Evolutionary conservation across 2,888 invertebrate genomes (phyloP).

Genomic region (Megastigmus dorsalis): DNA sequence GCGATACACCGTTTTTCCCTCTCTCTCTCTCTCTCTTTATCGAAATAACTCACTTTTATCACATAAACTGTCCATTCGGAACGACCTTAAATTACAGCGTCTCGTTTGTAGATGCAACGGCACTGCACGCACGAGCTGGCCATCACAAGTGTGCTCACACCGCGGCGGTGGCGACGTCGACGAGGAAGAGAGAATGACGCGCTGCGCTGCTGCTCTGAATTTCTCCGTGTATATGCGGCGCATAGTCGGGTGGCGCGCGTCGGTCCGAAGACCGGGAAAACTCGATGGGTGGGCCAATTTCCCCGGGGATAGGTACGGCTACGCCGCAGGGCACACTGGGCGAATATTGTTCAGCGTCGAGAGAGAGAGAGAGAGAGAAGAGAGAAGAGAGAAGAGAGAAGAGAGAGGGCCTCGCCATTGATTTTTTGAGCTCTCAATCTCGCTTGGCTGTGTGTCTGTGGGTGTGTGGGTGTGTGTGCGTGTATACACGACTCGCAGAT

Average conservation of each 20-base stretch:
- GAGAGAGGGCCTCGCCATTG: slow-evolving; percentile 16
- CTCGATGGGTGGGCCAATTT: slow-evolving; percentile 47
- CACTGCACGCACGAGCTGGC: not conserved
- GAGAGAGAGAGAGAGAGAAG: no score
- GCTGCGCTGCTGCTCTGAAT: slow-evolving; percentile 7
- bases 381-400: no score
- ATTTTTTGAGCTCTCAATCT: slow-evolving; percentile 40
- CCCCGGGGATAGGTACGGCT: slow-evolving; percentile 30
- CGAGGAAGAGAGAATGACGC: no score
- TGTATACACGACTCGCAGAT: not conserved
- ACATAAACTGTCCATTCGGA: not conserved
- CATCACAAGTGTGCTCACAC: no score
- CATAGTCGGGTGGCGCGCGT: no score
- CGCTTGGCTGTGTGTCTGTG: not conserved
- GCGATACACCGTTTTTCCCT: no score
- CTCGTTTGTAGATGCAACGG: slow-evolving; percentile 8
- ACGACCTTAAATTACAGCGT: slow-evolving; percentile 31
- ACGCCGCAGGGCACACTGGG: not conserved
- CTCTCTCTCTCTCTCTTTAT: no score
- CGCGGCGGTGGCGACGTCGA: not conserved
- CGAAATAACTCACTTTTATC: no score
- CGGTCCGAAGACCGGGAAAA: not conserved
- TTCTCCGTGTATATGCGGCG: no score
- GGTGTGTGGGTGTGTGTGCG: not conserved
- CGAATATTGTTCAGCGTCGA: slow-evolving; percentile 14